Evolutionary conservation across 2,113 vertebrate genomes (phyloP), one percentile per base, ranked within the genome.

Genomic region (Cryptoleucopteryx plumbea): DNA sequence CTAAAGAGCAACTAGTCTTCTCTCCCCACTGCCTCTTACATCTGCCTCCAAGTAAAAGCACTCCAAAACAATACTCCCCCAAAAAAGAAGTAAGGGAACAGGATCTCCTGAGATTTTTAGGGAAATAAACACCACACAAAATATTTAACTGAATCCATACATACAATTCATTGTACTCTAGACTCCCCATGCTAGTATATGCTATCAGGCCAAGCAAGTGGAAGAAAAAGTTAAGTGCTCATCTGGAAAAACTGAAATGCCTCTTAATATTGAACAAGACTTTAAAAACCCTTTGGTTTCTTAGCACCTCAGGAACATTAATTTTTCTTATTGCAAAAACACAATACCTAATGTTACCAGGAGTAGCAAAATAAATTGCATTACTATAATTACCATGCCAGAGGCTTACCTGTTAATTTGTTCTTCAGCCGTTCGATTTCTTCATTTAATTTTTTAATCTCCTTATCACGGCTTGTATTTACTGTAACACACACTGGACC

Each of bases 351-450:
- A 86, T 23, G 17, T 36, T 55, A 48, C 18, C 32, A 70, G 22
- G 17, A 61, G 55, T 4, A 70, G 47, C n/a, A 68, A 92, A 94
- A 81, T 73, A 86, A 96, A 88, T 34, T 75, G 16, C 43, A 65
- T 87, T 67, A 72, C 45, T 72, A 0, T 75, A 72, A 92, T 42
- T 80, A 74, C 31, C 11, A 42, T 16, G 40, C 63, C 26, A 82
- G 34, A 82, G 31, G 45, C 97, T 94, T 65, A 99, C 99, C 99
- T 98, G 99, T 98, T 89, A 99, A 97, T 96, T 99, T 99, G 92
- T 98, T 99, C 97, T 99, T 99, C 52, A 99, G 97, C 5, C 99
- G 98, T 31, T 99, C 99, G 2, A 99, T 99, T 97, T 99, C 99
- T 86, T 99, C 99, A 66, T 99, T 99, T 38, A 99, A 97, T 93